Evolutionary conservation across 2,113 vertebrate genomes (phyloP), one percentile per base, ranked within the genome.

Genomic region (Cisticola juncidis): DNA sequence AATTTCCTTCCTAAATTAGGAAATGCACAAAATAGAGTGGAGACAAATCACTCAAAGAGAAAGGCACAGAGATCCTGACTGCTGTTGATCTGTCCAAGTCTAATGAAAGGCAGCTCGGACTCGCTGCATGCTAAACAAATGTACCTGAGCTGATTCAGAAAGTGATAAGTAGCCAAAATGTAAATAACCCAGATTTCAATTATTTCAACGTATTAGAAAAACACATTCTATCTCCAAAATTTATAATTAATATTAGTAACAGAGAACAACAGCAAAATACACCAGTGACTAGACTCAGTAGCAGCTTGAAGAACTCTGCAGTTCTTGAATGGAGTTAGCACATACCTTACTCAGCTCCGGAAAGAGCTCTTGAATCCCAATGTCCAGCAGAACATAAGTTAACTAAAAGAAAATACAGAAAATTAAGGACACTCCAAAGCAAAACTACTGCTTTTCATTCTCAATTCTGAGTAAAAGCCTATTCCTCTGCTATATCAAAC

Each of bases 361-460:
- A 78, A 99, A 99, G 33, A 99, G 98, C 88, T 99, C 99, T 92
- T 98, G 98, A 86, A 99, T 96, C 35, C 98, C 98, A 68, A 99
- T 98, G 96, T 99, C 99, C 95, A 99, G 97, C 57, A 99, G 98
- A 71, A 99, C 98, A 2, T 99, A 99, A 5, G 99, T 99, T 96
- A 99, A 98, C 99, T 99, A 97, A 87, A 97, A 90, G 44, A 78
- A 72, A 86, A 84, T 3, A 51, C 9, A 90, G 18, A 36, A 83
- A 81, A 57, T 61, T 12, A 53, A 71, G 23, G 81, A 47, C 4
- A 16, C 24, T 53, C 65, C 48, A 88, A 38, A 26, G 53, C 48
- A 86, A 83, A 20, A 11, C 9, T 31, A 47, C 15, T 50, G 26
- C 21, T 51, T 70, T 68, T 71, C n/a, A 47, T 33, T 65, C 44